Evolutionary conservation across 2,888 invertebrate species (phyloP).

Genomic region (Cerceris ruficornis): DNA sequence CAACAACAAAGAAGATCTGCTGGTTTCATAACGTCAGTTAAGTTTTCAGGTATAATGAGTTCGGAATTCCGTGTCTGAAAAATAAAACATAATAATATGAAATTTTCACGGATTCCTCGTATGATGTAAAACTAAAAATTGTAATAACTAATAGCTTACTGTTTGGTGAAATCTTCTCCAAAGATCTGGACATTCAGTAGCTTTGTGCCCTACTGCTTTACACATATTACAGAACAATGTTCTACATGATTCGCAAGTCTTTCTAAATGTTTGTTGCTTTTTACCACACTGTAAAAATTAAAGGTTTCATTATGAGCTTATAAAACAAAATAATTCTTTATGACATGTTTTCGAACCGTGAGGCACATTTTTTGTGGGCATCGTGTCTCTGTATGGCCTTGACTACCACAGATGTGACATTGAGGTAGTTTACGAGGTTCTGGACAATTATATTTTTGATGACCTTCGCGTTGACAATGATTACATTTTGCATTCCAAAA

Average conservation of each 20-base stretch:
- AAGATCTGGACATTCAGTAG: slow-evolving; percentile 86
- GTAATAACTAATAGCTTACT: slow-evolving; percentile 79
- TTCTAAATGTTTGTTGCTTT: slow-evolving; percentile 69
- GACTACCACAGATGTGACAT: slow-evolving; percentile 87
- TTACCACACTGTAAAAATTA: slow-evolving; percentile 85
- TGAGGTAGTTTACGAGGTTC: slow-evolving; percentile 81
- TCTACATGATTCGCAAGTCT: slow-evolving; percentile 84
- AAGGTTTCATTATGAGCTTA: slow-evolving; percentile 18
- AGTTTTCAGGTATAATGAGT: slow-evolving; percentile 71
- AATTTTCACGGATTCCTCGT: background rate
- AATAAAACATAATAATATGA: background rate
- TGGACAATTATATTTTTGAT: slow-evolving; percentile 85
- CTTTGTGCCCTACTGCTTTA: slow-evolving; percentile 85
- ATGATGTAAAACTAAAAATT: background rate
- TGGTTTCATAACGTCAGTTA: slow-evolving; percentile 73
- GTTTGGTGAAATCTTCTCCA: slow-evolving; percentile 91
- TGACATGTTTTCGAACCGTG: slow-evolving; percentile 82
- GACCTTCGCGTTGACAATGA: slow-evolving; percentile 86
- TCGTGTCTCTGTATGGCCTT: slow-evolving; percentile 86
- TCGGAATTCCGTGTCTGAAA: slow-evolving; percentile 73
- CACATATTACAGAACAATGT: slow-evolving; percentile 84
- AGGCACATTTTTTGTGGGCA: slow-evolving; percentile 88
- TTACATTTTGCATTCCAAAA: slow-evolving; percentile 81
- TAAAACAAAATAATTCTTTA: slow-evolving; percentile 10
- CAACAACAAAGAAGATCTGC: slow-evolving; percentile 79